Evolutionary conservation across 37 sponge, comb jelly and placozoan species (phyloP).

Genomic region (Oscarella lobularis): DNA sequence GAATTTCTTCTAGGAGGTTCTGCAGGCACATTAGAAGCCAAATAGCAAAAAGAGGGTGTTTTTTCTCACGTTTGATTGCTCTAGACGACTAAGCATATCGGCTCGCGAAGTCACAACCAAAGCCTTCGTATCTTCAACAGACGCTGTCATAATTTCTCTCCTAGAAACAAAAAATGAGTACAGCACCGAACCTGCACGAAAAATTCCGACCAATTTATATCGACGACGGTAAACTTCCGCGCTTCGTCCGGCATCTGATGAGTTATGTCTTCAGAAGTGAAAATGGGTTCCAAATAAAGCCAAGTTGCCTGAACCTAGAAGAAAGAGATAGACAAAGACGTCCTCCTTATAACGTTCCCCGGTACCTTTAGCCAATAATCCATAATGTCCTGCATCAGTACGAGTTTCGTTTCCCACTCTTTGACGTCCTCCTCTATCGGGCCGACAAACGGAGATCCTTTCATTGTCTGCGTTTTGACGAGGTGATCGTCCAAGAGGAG

Average conservation of each 20-base stretch:
- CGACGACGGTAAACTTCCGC: conserved; percentile 79
- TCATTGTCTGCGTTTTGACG: conserved; percentile 98
- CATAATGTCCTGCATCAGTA: conserved; percentile 82
- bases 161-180: neutral
- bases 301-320: conserved; percentile 88
- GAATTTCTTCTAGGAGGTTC: conserved; percentile 29
- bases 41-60: neutral
- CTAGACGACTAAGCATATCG: conserved; percentile 74
- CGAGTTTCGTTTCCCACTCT: conserved; percentile 84
- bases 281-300: conserved; percentile 98
- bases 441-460: conserved; percentile 96
- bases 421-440: conserved; percentile 92
- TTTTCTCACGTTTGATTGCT: conserved; percentile 27
- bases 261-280: conserved; percentile 95
- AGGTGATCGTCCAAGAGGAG: conserved; percentile 96
- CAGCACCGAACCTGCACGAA: too few species aligned
- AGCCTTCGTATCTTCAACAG: conserved; percentile 26
- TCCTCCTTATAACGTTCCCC: too few species aligned
- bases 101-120: conserved; percentile 72
- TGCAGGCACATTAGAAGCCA: neutral
- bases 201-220: conserved; percentile 94
- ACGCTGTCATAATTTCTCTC: neutral
- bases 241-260: conserved; percentile 98
- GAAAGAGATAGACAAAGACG: neutral
- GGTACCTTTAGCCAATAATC: conserved; percentile 99